Percentiles rank a stretch among this genome's conserved stretches.
Evolutionary conservation across 2,113 vertebrate species (phyloP).

Genomic region (Orycteropus afer): DNA sequence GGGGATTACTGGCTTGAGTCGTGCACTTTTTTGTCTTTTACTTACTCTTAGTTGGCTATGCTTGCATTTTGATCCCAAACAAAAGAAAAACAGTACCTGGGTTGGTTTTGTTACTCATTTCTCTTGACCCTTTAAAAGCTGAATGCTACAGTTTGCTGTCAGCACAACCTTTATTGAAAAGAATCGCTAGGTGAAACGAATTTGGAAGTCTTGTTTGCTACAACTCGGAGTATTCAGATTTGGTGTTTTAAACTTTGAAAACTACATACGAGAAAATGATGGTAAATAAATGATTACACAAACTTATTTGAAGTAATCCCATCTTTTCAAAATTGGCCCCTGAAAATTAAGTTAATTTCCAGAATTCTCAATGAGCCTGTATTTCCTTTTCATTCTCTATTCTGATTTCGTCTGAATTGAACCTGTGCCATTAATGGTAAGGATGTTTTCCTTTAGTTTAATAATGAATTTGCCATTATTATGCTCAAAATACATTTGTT

Average conservation of each 20-base stretch:
- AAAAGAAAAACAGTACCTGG: conserved; percentile 58
- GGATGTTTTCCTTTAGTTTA: not conserved
- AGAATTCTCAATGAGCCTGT: not conserved
- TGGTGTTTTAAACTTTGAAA: not conserved
- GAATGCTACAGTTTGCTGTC: conserved; percentile 13
- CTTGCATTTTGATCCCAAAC: conserved; percentile 58
- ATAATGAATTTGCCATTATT: not conserved
- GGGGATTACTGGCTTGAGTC: not conserved
- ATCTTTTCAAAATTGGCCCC: conserved; percentile 10
- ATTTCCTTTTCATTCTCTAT: not conserved
- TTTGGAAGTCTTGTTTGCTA: conserved; percentile 24
- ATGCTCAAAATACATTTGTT: not conserved
- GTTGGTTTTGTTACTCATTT: conserved; percentile 40
- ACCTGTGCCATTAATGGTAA: not conserved
- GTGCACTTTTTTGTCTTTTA: conserved; percentile 48
- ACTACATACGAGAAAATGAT: not conserved
- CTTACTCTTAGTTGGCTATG: not conserved
- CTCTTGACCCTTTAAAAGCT: conserved; percentile 7
- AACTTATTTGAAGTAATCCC: not conserved
- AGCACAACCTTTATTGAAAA: not conserved
- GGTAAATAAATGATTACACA: not conserved
- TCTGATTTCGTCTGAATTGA: conserved; percentile 2
- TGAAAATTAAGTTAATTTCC: conserved; percentile 28
- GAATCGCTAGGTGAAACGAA: not conserved
- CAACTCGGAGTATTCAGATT: not conserved